Conservation (phyloP, 2,113 vertebrate species). For the Cairina moschata region DNA sequence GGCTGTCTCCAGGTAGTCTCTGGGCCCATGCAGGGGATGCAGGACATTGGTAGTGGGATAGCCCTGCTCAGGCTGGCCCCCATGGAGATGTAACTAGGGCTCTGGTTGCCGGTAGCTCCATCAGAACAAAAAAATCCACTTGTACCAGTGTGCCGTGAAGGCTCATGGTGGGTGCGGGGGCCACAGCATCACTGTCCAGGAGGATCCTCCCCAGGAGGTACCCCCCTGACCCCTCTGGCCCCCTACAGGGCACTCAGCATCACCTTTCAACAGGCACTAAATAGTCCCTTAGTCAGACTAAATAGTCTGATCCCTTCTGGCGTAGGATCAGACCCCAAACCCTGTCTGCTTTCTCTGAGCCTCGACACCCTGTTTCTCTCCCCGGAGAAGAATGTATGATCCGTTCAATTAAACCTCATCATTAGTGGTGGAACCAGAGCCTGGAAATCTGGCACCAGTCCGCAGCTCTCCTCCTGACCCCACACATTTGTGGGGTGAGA, state of each 20-base stretch:
- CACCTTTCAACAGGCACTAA: not conserved
- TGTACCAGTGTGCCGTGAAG: rapidly evolving
- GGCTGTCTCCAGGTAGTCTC: not conserved
- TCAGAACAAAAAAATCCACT: not conserved
- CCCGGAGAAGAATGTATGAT: not conserved
- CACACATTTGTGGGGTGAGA: rapidly evolving
- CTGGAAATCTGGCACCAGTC: not conserved
- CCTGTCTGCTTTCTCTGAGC: not conserved
- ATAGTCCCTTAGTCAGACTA: not conserved
- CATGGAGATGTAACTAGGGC: not conserved
- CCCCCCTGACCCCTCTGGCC: not conserved
- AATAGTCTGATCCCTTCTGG: too few species aligned
- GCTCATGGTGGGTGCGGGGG: rapidly evolving
- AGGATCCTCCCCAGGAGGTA: not conserved
- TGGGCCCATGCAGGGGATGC: rapidly evolving
- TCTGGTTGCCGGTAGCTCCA: not conserved
- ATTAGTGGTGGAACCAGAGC: not conserved
- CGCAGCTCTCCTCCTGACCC: not conserved
- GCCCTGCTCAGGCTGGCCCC: not conserved
- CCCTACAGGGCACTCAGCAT: rapidly evolving
- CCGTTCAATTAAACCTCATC: not conserved
- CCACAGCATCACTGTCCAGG: not conserved
- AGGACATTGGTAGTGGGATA: not conserved
- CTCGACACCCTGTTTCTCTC: not conserved
- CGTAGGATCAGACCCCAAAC: not conserved